Evolutionary conservation across 2,888 invertebrate genomes (phyloP).

Genomic region (Tipula helvola): DNA sequence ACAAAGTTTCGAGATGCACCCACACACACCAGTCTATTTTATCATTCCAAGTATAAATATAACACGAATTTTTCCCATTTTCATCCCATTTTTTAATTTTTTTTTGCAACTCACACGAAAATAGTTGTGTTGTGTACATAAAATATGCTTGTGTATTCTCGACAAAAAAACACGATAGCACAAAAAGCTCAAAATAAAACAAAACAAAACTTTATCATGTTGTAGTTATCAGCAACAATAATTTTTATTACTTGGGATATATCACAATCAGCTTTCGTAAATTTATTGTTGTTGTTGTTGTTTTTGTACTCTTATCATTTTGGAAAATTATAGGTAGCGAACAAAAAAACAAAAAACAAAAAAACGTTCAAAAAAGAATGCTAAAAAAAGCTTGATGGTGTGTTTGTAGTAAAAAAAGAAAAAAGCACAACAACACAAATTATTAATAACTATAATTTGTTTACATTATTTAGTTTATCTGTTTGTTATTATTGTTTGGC

Average conservation of each 20-base stretch:
- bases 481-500: not conserved
- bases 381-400: not conserved
- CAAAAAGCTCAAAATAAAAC: not conserved
- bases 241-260: not conserved
- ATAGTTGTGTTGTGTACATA: not conserved
- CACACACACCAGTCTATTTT: not conserved
- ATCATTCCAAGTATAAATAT: not conserved
- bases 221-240: not conserved
- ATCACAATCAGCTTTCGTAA: not conserved
- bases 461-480: not conserved
- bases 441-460: slow-evolving; percentile 4
- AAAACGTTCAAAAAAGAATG: not conserved
- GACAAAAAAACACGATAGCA: not conserved
- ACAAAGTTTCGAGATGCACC: too few species aligned
- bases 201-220: not conserved
- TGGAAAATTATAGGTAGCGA: not conserved
- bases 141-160: not conserved
- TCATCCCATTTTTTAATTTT: not conserved
- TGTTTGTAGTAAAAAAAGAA: not conserved
- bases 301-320: not conserved
- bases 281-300: not conserved
- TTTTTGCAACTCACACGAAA: not conserved
- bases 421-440: not conserved
- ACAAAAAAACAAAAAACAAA: not conserved
- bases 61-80: not conserved